Percentiles rank a stretch among this genome's conserved stretches.
These are phyloP conservation scores for Gymnoscopelus braueri DNA, from an alignment of 2,797 vertebrate species.

Conservation along the genomic window DNA sequence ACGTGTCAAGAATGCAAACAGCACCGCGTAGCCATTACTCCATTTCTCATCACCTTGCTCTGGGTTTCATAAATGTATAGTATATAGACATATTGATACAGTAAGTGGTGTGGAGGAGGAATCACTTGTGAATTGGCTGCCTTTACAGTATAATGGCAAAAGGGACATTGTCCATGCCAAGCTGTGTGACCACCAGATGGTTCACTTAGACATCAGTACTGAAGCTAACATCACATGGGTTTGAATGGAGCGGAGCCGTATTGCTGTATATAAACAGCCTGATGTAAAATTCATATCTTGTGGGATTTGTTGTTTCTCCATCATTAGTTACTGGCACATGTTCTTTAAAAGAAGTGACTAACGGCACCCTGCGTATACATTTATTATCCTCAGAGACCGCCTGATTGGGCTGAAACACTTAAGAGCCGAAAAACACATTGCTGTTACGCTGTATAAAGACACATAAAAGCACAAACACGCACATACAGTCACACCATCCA, in stretches of 20 bases:
- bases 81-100: constrained; percentile 14
- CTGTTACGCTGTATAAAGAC: neutral
- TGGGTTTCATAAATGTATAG: neutral
- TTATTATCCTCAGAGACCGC: constrained; percentile 48
- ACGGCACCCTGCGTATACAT: constrained; percentile 46
- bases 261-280: constrained; percentile 66
- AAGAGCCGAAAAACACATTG: neutral
- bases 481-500: constrained; percentile 11
- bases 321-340: constrained; percentile 71
- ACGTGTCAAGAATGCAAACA: constrained; percentile 50
- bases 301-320: constrained; percentile 70
- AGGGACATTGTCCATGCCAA: constrained; percentile 29
- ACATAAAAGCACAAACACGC: neutral
- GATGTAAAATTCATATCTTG: constrained; percentile 77
- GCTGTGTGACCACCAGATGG: constrained; percentile 22
- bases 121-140: constrained; percentile 32
- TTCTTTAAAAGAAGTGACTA: constrained; percentile 62
- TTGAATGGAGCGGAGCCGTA: constrained; percentile 51
- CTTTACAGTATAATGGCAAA: constrained; percentile 2
- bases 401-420: constrained; percentile 39
- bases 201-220: constrained; percentile 11
- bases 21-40: constrained; percentile 25
- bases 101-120: constrained; percentile 20
- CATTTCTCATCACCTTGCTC: neutral
- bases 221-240: constrained; percentile 44